Conservation (phyloP, 53 echinoderm and acorn worm genomes). For the Actinopyga echinites region DNA sequence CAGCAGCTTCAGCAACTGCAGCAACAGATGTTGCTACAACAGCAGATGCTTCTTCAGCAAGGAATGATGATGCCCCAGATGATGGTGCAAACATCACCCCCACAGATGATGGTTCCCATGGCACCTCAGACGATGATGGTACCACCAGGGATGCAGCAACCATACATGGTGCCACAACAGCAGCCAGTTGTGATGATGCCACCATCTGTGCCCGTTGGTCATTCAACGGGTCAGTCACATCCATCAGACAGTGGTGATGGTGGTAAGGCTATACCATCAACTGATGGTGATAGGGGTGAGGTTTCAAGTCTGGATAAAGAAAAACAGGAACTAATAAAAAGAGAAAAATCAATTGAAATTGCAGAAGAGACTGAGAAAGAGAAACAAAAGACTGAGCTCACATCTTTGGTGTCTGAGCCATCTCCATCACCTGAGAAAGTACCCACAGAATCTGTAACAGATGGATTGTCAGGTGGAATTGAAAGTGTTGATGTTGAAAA, state of each 20-base stretch:
- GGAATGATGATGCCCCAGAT: conserved; percentile 59
- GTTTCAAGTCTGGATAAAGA: too few species aligned
- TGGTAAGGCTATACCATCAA: too few species aligned
- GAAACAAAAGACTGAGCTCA: background rate
- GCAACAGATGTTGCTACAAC: conserved; percentile 79
- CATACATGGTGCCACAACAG: conserved; percentile 27
- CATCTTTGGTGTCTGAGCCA: background rate
- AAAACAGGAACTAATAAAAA: too few species aligned
- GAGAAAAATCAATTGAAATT: too few species aligned
- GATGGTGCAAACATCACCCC: conserved; percentile 34
- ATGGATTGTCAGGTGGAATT: background rate
- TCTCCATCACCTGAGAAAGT: background rate
- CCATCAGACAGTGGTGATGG: too few species aligned
- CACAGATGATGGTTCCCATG: conserved; percentile 31
- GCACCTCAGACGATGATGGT: conserved; percentile 58
- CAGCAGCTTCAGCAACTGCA: conserved; percentile 71
- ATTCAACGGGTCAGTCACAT: too few species aligned
- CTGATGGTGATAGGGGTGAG: too few species aligned
- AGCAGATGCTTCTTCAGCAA: conserved; percentile 71
- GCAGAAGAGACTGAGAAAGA: too few species aligned
- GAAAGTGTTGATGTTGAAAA: background rate
- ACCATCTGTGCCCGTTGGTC: background rate
- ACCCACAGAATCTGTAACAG: background rate
- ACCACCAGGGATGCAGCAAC: background rate
- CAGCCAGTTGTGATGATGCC: conserved; percentile 17